Percentiles rank a stretch among this genome's conserved stretches.
phyloP scores from a whole-genome alignment of 1,140 invertebrate genomes.

The Saccostrea cuccullata region DNA sequence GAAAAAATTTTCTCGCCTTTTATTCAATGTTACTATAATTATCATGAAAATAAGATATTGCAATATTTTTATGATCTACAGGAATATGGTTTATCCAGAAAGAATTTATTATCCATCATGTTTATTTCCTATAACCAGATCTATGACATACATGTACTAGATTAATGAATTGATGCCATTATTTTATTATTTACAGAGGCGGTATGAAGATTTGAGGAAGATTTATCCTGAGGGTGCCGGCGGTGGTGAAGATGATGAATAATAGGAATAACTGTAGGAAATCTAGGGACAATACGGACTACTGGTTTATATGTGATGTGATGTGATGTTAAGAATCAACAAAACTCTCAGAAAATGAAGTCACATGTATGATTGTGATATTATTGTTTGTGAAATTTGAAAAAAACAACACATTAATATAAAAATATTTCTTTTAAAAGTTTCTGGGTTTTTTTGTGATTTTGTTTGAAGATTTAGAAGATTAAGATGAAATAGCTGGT shows the following conservation, averaged over 20 bases:
- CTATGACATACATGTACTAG: too few species aligned
- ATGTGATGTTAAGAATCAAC: neutral
- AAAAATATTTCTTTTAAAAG: neutral
- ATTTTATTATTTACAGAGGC: neutral
- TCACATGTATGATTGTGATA: neutral
- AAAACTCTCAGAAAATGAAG: neutral
- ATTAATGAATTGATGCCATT: neutral
- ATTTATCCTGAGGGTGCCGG: neutral
- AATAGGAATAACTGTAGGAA: neutral
- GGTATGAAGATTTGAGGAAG: constrained; percentile 24
- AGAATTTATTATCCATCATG: too few species aligned
- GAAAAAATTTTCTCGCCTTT: too few species aligned
- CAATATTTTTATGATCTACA: too few species aligned
- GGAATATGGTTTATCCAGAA: too few species aligned
- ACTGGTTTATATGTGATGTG: neutral
- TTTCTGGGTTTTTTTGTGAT: neutral
- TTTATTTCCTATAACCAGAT: too few species aligned
- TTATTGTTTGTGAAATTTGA: neutral
- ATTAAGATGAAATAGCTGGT: too few species aligned
- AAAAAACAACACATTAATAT: neutral
- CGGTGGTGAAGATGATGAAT: neutral
- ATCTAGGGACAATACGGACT: neutral
- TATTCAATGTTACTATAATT: too few species aligned
- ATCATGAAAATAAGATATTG: too few species aligned
- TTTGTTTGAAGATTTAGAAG: neutral